Conservation (phyloP, 2,888 invertebrate species). For the Congeria kusceri region DNA sequence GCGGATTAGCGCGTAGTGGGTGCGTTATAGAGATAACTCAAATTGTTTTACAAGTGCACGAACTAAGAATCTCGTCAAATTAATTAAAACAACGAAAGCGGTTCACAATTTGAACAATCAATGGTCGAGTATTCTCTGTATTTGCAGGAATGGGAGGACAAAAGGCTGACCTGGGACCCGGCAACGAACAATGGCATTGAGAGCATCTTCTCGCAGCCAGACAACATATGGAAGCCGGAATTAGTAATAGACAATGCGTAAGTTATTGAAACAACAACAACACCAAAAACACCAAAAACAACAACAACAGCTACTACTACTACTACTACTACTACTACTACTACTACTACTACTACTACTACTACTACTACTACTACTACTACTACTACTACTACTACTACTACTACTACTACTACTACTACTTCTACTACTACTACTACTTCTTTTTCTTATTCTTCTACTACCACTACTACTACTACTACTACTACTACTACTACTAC, state of each 20-base stretch:
- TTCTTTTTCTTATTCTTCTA: neutral
- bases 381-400: slow-evolving; percentile 1
- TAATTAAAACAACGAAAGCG: no score
- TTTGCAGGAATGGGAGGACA: slow-evolving; percentile 28
- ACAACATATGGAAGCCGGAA: slow-evolving; percentile 31
- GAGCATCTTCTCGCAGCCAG: slow-evolving; percentile 21
- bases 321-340: neutral
- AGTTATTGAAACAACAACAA: no score
- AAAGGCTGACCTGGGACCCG: slow-evolving; percentile 19
- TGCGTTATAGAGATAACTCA: no score
- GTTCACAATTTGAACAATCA: no score
- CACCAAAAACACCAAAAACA: no score
- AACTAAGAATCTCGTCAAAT: no score
- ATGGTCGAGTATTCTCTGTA: no score
- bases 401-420: slow-evolving; percentile 1
- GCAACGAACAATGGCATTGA: slow-evolving; percentile 20
- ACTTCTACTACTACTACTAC: neutral
- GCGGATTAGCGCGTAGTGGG: no score
- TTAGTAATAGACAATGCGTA: slow-evolving; percentile 30
- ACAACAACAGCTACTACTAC: no score
- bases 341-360: neutral
- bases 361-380: neutral
- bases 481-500: slow-evolving; percentile 1
- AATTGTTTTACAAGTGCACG: no score
- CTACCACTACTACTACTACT: neutral